Conservation (phyloP, 2,113 vertebrate genomes). For the Ciconia boyciana region DNA sequence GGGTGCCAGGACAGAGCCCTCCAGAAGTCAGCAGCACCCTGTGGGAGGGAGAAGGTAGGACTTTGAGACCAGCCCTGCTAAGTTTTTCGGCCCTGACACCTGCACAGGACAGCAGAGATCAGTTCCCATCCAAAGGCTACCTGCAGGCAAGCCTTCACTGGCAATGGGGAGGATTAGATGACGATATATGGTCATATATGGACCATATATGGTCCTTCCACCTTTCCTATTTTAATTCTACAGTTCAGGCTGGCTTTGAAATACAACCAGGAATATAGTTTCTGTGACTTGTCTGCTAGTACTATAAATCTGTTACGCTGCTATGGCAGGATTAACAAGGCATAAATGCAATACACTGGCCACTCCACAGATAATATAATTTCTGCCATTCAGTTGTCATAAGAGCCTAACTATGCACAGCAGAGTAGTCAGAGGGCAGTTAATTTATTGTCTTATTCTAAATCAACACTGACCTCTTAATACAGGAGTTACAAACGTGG, state of each 20-base stretch:
- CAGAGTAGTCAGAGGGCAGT: background rate
- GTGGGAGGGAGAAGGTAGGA: background rate
- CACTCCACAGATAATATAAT: background rate
- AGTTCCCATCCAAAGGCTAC: background rate
- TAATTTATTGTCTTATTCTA: conserved; percentile 2
- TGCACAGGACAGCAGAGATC: background rate
- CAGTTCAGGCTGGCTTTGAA: background rate
- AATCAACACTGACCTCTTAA: conserved; percentile 84
- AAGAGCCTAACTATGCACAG: background rate
- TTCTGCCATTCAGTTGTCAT: conserved; percentile 22
- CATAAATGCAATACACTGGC: background rate
- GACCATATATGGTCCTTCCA: background rate
- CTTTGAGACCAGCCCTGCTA: background rate
- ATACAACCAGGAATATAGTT: background rate
- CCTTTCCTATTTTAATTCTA: background rate
- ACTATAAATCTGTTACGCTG: background rate
- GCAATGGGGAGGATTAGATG: background rate
- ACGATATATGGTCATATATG: background rate
- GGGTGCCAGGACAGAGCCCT: background rate
- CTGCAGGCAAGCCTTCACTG: background rate
- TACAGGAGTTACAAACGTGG: conserved; percentile 91
- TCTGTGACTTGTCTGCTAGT: background rate
- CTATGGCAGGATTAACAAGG: background rate
- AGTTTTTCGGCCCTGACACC: background rate
- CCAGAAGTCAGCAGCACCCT: background rate